phyloP scores from a whole-genome alignment of 2,113 vertebrate genomes.

The Oncorhynchus gorbuscha region DNA sequence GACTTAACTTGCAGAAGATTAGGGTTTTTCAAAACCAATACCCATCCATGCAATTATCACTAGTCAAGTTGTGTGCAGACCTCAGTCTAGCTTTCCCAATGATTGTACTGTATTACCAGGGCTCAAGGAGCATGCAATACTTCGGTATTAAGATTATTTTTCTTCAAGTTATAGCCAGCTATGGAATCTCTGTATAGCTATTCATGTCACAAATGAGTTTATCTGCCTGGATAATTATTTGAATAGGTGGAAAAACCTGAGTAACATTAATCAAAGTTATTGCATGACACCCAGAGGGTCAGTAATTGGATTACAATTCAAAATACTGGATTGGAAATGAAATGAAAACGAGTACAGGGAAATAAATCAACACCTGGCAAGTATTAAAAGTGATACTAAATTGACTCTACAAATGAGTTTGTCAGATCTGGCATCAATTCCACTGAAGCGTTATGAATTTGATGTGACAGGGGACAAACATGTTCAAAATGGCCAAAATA shows the following conservation, averaged over 20 bases:
- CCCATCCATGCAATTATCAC: neutral
- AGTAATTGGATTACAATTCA: neutral
- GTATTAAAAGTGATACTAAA: neutral
- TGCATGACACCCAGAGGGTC: neutral
- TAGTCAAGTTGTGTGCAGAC: neutral
- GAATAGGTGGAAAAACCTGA: neutral
- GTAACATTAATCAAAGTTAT: neutral
- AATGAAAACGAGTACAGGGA: neutral
- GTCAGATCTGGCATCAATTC: neutral
- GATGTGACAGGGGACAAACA: neutral
- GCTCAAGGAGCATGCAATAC: neutral
- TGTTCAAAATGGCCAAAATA: neutral
- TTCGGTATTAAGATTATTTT: neutral
- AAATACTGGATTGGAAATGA: neutral
- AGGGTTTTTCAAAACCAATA: neutral
- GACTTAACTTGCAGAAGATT: neutral
- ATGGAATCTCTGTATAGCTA: no score
- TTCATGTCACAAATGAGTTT: neutral
- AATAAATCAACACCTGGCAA: neutral
- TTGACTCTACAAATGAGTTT: neutral
- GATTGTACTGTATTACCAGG: neutral
- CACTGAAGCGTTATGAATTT: neutral
- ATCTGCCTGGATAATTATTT: no score
- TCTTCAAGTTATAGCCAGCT: neutral
- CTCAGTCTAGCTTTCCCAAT: neutral